Evolutionary conservation across 2,113 vertebrate genomes (phyloP).

Genomic region (Stomatorhinus ivindoensis): DNA sequence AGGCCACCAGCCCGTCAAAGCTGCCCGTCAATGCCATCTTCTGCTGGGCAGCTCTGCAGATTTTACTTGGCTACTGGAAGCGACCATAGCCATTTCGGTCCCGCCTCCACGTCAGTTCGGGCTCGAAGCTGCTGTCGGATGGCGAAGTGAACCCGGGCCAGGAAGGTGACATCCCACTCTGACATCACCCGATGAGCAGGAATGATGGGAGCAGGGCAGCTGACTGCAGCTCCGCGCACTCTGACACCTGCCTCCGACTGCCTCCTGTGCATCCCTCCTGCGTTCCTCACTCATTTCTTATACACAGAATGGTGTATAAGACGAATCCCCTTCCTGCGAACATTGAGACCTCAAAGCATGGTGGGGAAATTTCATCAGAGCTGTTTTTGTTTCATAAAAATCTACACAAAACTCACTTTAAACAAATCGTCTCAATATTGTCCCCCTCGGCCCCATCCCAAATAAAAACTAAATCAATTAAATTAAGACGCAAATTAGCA

Average conservation of each 20-base stretch:
- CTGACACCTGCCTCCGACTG: not conserved
- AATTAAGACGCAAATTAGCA: slow-evolving; percentile 15
- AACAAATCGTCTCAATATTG: slow-evolving; percentile 15
- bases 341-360: not conserved
- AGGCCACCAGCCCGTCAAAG: not conserved
- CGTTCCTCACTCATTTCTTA: not conserved
- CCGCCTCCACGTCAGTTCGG: not conserved
- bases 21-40: not conserved
- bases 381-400: not conserved
- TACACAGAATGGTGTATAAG: not conserved
- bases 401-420: not conserved
- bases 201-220: not conserved
- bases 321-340: not conserved
- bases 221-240: not conserved
- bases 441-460: slow-evolving; percentile 5
- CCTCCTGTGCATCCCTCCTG: not conserved
- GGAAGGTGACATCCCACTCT: not conserved
- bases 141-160: not conserved
- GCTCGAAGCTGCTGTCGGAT: not conserved
- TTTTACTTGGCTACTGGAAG: not conserved
- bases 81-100: not conserved
- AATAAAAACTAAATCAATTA: slow-evolving; percentile 12
- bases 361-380: not conserved
- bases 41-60: not conserved
- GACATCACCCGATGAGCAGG: not conserved